A percentile compares a stretch with the other conserved stretches of the same genome.
These are phyloP conservation scores for Oryzaephilus surinamensis DNA, from an alignment of 1,140 invertebrate species.

Conservation along the genomic window DNA sequence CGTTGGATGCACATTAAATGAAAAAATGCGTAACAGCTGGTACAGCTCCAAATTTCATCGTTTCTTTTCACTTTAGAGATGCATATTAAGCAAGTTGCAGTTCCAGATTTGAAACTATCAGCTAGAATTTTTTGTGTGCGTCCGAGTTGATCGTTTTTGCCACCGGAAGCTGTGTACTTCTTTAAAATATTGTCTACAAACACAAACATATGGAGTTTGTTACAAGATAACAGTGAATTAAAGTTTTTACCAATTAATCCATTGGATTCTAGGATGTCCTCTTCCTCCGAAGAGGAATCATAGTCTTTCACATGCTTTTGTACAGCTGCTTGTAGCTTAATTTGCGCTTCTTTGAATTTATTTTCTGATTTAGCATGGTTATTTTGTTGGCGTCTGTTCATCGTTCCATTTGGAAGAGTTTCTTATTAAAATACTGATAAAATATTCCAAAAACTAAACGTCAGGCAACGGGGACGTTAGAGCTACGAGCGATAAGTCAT, in stretches of 20 bases:
- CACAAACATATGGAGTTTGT: slow-evolving; percentile 28
- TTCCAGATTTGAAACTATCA: slow-evolving; percentile 63
- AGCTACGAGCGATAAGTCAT: no score
- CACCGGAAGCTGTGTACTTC: slow-evolving; percentile 36
- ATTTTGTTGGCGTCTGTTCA: no score
- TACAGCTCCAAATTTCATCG: slow-evolving; percentile 82
- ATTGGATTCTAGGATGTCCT: slow-evolving; percentile 41
- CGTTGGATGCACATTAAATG: slow-evolving; percentile 84
- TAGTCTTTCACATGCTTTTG: slow-evolving; percentile 47
- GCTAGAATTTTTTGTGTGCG: slow-evolving; percentile 60
- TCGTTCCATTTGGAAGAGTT: no score
- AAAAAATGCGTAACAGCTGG: slow-evolving; percentile 67
- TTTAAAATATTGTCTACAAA: slow-evolving; percentile 33
- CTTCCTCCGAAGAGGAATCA: slow-evolving; percentile 45
- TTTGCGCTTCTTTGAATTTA: slow-evolving; percentile 46
- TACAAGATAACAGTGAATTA: slow-evolving; percentile 27
- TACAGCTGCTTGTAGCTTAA: slow-evolving; percentile 47
- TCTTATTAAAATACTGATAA: no score
- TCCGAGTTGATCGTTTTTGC: slow-evolving; percentile 38
- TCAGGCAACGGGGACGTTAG: no score
- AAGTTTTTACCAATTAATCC: slow-evolving; percentile 38
- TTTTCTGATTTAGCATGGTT: slow-evolving; percentile 17
- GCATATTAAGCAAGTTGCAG: slow-evolving; percentile 82
- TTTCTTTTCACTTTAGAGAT: slow-evolving; percentile 76
- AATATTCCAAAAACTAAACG: no score